Evolutionary conservation across 2,797 vertebrate genomes (phyloP), one percentile per base, ranked within the genome.

Genomic region (Schizopygopsis pylzovi): DNA sequence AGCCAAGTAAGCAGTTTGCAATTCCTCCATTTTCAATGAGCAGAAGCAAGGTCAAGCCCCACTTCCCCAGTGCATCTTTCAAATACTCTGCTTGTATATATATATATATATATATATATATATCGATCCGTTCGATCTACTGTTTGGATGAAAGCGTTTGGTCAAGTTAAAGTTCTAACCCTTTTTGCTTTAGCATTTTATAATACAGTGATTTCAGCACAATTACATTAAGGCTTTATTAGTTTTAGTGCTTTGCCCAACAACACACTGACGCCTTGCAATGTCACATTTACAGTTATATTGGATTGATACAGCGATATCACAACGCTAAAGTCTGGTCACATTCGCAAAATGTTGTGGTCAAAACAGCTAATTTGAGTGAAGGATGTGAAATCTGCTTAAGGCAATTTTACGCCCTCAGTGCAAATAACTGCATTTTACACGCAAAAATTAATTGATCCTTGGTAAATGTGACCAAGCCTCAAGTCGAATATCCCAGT

Each of bases 161-260:
- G 73, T 81, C 59, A 68, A 22, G 47, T 13, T 70, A 52, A 52
- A 52, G 28, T 52, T n/a, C 47, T 63, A 65, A 61, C 16, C 18
- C 25, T 54, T 82, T n/a, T 25, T 75, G 28, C 39, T 47, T 37
- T 39, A 13, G 16, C 13, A 83, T 73, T 83, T 63, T 71, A 61
- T 54, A 72, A 61, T 59, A 84, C 56, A 86, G 61, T n/a, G 47
- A 65, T 59, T 79, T 83, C 49, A 82, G 47, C 70, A 47, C 47
- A 76, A 84, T 56, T 33, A 70, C 37, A 73, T 87, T 80, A 79
- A 79, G 73, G 85, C 80, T 83, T 56, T 8, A 20, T 82, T 65
- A 65, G 65, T 47, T 65, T 78, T 73, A 78, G 73, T 85, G 47
- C 72, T 33, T 84, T 11, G 11, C 61, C 22, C 37, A 80, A 70